A percentile compares a stretch with the other conserved stretches of the same genome.
phyloP scores from a whole-genome alignment of 2,888 invertebrate genomes.

The Cantharis rufa region DNA sequence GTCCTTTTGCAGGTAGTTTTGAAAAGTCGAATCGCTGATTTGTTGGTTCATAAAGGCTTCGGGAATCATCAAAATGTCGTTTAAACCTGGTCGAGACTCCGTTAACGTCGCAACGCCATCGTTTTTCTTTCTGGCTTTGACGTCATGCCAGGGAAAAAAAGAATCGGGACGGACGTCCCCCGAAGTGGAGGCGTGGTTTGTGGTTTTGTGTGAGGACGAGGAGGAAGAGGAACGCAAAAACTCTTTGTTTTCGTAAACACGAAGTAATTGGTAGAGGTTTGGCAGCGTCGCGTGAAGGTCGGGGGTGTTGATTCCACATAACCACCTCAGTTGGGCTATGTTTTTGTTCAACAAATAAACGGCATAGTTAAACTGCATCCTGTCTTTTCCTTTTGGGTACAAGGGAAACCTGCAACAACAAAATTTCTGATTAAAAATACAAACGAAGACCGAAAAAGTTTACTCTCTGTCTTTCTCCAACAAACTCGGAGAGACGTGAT shows the following conservation, averaged over 20 bases:
- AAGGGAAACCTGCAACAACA: conserved; percentile 76
- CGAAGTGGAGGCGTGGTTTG: background rate
- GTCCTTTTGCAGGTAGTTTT: conserved; percentile 24
- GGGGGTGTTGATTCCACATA: conserved; percentile 71
- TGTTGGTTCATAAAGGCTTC: conserved; percentile 4
- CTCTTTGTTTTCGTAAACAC: conserved; percentile 25
- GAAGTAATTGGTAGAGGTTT: conserved; percentile 62
- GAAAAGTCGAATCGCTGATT: conserved; percentile 21
- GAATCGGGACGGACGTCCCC: background rate
- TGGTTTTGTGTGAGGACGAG: background rate
- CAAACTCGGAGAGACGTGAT: conserved; percentile 72
- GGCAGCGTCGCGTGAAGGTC: conserved; percentile 78
- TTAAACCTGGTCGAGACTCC: conserved; percentile 41
- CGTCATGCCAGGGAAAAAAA: background rate
- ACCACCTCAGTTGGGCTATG: conserved; percentile 86
- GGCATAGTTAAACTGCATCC: conserved; percentile 83
- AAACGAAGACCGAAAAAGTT: conserved; percentile 43
- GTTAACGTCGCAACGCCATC: conserved; percentile 21
- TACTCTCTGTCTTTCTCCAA: conserved; percentile 70
- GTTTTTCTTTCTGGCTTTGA: conserved; percentile 3
- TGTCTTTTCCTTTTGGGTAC: conserved; percentile 77
- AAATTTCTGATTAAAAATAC: background rate
- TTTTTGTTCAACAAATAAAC: conserved; percentile 93
- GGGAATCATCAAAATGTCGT: conserved; percentile 52
- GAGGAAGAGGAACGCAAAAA: background rate